Evolutionary conservation across 2,797 vertebrate genomes (phyloP).

Genomic region (Erpetoichthys calabaricus): DNA sequence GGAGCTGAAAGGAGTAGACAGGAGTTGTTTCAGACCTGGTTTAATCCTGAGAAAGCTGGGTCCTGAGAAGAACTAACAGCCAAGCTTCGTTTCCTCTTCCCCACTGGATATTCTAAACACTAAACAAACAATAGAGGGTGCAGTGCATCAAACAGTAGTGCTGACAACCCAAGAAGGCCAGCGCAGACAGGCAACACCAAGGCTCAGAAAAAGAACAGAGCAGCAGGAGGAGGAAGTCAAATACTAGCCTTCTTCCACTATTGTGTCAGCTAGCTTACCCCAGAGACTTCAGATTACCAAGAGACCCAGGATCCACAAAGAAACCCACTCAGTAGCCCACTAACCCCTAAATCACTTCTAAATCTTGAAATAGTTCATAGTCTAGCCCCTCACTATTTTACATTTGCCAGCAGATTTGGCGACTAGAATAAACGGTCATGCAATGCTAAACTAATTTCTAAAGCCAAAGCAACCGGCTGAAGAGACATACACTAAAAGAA

Average conservation of each 20-base stretch:
- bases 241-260: conserved; percentile 73
- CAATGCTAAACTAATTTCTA: no score
- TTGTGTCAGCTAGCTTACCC: no score
- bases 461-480: no score
- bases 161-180: conserved; percentile 83
- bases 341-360: no score
- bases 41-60: conserved; percentile 99
- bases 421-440: no score
- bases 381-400: no score
- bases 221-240: conserved; percentile 45
- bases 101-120: conserved; percentile 99
- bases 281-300: no score
- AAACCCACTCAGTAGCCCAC: no score
- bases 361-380: no score
- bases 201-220: conserved; percentile 72
- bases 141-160: conserved; percentile 97
- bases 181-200: conserved; percentile 93
- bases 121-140: conserved; percentile 99
- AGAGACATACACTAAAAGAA: no score
- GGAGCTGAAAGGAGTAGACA: conserved; percentile 80
- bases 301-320: no score
- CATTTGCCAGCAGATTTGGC: no score
- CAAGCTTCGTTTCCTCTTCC: conserved; percentile 99
- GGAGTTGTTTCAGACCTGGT: conserved; percentile 97
- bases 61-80: conserved; percentile 99